Conservation (phyloP, 2,888 invertebrate species). For the Lamellibrachia satsuma region DNA sequence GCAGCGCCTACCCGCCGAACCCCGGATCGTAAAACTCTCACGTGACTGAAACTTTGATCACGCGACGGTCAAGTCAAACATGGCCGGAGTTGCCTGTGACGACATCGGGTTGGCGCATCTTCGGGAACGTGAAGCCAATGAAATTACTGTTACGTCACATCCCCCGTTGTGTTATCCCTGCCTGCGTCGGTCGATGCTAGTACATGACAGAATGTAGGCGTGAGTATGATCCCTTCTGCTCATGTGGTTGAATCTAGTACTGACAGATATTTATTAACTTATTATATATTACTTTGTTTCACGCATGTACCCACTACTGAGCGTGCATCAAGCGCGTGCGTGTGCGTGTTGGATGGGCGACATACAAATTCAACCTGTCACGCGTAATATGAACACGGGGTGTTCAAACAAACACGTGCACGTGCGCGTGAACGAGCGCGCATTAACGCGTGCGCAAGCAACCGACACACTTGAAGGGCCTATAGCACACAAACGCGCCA, state of each 20-base stretch:
- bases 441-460: background rate
- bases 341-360: background rate
- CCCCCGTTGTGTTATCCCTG: background rate
- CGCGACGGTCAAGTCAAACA: background rate
- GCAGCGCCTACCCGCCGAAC: background rate
- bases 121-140: background rate
- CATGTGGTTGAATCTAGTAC: background rate
- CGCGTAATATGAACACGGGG: background rate
- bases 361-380: background rate
- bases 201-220: background rate
- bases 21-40: background rate
- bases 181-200: background rate
- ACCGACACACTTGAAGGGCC: background rate
- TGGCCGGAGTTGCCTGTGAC: background rate
- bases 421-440: background rate
- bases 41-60: background rate
- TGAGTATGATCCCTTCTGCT: background rate
- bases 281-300: background rate
- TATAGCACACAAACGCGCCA: background rate
- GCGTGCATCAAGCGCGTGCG: background rate
- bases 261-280: background rate
- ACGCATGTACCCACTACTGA: background rate
- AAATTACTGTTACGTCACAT: background rate
- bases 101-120: background rate
- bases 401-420: background rate